Percentiles rank a stretch among this genome's conserved stretches.
Conservation (phyloP, 2,113 vertebrate species). For the Anolis carolinensis region DNA sequence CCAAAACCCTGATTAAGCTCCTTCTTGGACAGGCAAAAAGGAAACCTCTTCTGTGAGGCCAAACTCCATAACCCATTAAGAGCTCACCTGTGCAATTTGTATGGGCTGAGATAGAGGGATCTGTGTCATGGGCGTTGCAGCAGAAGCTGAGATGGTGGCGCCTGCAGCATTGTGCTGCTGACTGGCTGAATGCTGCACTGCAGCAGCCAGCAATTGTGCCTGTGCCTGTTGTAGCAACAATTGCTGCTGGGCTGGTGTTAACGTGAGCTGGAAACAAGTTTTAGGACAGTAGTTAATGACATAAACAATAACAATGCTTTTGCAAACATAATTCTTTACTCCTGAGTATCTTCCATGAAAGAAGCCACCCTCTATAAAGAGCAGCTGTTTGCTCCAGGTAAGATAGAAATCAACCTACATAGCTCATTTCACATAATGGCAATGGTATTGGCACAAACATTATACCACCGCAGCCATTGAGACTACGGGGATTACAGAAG, state of each 20-base stretch:
- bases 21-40: background rate
- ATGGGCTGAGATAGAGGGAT: slow-evolving; percentile 97
- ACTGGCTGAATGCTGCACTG: slow-evolving; percentile 95
- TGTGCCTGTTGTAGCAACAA: slow-evolving; percentile 96
- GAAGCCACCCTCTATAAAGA: background rate
- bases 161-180: slow-evolving; percentile 96
- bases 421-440: slow-evolving; percentile 26
- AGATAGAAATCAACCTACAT: background rate
- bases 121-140: slow-evolving; percentile 97
- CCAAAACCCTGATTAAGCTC: background rate
- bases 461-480: slow-evolving; percentile 5
- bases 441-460: background rate
- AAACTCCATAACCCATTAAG: slow-evolving; percentile 41
- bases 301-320: slow-evolving; percentile 49
- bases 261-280: slow-evolving; percentile 84
- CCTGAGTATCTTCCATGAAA: slow-evolving; percentile 18
- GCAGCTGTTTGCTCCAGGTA: slow-evolving; percentile 22
- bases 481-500: slow-evolving; percentile 39
- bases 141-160: slow-evolving; percentile 97
- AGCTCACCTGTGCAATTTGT: slow-evolving; percentile 91
- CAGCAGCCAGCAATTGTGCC: slow-evolving; percentile 96
- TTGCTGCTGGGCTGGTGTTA: slow-evolving; percentile 97
- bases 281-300: slow-evolving; percentile 55
- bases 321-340: slow-evolving; percentile 42
- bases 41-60: background rate